These are phyloP conservation scores for Trematomus bernacchii DNA, from an alignment of 2,797 vertebrate species.

Conservation along the genomic window DNA sequence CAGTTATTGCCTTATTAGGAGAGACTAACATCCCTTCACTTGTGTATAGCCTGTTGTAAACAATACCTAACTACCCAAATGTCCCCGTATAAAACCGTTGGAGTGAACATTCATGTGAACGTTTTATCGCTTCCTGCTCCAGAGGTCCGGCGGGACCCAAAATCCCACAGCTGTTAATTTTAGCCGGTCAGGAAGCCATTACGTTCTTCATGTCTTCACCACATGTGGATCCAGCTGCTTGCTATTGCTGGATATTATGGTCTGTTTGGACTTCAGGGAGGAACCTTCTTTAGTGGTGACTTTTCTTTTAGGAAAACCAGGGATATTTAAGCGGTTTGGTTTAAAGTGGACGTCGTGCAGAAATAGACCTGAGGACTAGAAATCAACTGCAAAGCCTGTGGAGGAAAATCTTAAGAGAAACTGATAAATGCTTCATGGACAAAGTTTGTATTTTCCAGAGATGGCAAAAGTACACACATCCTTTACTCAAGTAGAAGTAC, in stretches of 20 bases:
- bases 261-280: conserved; percentile 60
- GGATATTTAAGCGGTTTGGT: conserved; percentile 58
- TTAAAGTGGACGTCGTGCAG: conserved; percentile 41
- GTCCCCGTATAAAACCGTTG: background rate
- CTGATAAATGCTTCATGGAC: too few species aligned
- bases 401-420: background rate
- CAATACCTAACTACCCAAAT: background rate
- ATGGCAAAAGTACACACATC: too few species aligned
- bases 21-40: background rate
- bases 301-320: conserved; percentile 53
- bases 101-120: conserved; percentile 43
- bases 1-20: background rate
- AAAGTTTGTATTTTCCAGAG: too few species aligned
- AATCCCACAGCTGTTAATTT: conserved; percentile 80
- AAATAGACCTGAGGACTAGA: conserved; percentile 47
- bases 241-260: conserved; percentile 68
- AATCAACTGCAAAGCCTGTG: background rate
- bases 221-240: conserved; percentile 77
- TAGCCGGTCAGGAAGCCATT: conserved; percentile 69
- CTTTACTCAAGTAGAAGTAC: too few species aligned
- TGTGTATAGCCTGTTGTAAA: background rate
- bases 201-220: conserved; percentile 64
- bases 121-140: conserved; percentile 67
- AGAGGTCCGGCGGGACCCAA: conserved; percentile 68
- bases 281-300: conserved; percentile 53